phyloP scores from a whole-genome alignment of 2,888 invertebrate species.

The Empis livida region DNA sequence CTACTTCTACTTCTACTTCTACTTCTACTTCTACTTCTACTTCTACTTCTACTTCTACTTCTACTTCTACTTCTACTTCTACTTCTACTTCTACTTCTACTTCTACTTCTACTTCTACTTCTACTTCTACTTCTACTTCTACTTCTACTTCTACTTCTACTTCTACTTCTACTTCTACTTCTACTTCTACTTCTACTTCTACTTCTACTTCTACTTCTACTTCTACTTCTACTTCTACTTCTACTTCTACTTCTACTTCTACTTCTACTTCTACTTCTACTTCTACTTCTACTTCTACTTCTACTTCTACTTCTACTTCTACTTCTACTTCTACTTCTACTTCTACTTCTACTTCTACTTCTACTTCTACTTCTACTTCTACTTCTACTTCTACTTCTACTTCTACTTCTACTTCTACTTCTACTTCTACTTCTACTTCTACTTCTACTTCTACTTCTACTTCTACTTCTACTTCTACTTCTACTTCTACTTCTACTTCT shows the following conservation, averaged over 20 bases:
- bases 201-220: conserved; percentile 3
- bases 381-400: conserved; percentile 7
- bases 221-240: conserved; percentile 5
- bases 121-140: conserved; percentile 3
- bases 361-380: conserved; percentile 2
- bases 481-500: conserved; percentile 1
- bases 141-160: neutral
- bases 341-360: conserved; percentile 7
- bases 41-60: conserved; percentile 7
- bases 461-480: conserved; percentile 6
- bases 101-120: conserved; percentile 7
- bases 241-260: conserved; percentile 5
- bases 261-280: conserved; percentile 6
- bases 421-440: conserved; percentile 6
- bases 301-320: conserved; percentile 7
- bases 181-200: neutral
- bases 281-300: conserved; percentile 4
- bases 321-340: conserved; percentile 7
- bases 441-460: conserved; percentile 5
- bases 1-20: conserved; percentile 2
- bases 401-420: conserved; percentile 7
- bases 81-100: conserved; percentile 7
- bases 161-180: neutral
- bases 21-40: conserved; percentile 7
- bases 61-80: conserved; percentile 7